Conservation (phyloP, 1,140 invertebrate species). For the Anastatus disparis region DNA sequence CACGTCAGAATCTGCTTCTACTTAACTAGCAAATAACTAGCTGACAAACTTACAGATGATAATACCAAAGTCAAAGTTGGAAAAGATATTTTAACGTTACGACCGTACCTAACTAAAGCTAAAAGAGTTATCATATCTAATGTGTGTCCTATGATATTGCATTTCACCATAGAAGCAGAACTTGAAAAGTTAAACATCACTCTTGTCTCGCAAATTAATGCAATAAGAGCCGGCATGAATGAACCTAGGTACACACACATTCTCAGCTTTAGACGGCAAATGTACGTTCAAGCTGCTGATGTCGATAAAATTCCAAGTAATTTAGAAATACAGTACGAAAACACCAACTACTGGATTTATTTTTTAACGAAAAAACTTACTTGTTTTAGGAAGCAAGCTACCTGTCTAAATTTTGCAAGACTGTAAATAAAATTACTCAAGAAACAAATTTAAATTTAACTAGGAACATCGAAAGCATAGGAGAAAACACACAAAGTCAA, state of each 20-base stretch:
- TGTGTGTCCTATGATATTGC: conserved; percentile 10
- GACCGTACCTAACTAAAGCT: neutral
- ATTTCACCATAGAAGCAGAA: neutral
- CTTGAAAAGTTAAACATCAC: neutral
- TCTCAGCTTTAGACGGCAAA: conserved; percentile 24
- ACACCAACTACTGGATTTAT: conserved; percentile 33
- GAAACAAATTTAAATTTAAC: neutral
- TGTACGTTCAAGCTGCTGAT: conserved; percentile 25
- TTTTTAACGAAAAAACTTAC: neutral
- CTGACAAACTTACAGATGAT: neutral
- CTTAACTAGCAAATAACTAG: conserved; percentile 12
- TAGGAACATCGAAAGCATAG: neutral
- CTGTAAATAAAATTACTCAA: neutral
- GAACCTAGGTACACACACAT: conserved; percentile 16
- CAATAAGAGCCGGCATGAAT: neutral
- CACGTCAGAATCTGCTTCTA: conserved; percentile 11
- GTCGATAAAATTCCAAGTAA: conserved; percentile 24
- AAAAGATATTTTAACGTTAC: neutral
- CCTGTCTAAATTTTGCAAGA: neutral
- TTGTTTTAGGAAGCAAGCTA: neutral
- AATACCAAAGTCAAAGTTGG: neutral
- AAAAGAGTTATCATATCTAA: conserved; percentile 27
- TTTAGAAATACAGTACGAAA: conserved; percentile 14
- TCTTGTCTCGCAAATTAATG: neutral
- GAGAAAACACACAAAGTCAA: too few species aligned